These are phyloP conservation scores for Kryptopterus vitreolus DNA, from an alignment of 2,797 vertebrate species.

Conservation along the genomic window DNA sequence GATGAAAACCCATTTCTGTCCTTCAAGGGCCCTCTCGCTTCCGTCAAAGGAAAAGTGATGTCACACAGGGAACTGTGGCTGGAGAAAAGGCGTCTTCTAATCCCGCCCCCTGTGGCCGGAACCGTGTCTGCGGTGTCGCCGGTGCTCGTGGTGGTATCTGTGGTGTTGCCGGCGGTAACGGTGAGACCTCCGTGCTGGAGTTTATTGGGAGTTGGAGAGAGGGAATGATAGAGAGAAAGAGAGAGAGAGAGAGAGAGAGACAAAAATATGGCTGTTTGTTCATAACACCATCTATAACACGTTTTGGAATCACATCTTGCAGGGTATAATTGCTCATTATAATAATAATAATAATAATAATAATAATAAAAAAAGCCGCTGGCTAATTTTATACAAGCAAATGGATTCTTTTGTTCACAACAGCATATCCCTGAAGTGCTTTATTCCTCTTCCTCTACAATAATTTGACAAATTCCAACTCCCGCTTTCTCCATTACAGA, in stretches of 20 bases:
- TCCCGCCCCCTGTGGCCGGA: slow-evolving; percentile 71
- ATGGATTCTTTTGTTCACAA: not conserved
- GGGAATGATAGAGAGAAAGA: not conserved
- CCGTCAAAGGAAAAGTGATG: slow-evolving; percentile 26
- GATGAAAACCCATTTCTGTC: slow-evolving; percentile 42
- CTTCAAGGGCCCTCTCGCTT: slow-evolving; percentile 37
- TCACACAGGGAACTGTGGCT: slow-evolving; percentile 45
- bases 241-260: not conserved
- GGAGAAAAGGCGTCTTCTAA: slow-evolving; percentile 68
- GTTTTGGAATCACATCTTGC: too few relatives aligned
- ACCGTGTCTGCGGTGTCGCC: slow-evolving; percentile 78
- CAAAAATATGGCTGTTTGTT: not conserved
- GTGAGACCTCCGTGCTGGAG: slow-evolving; percentile 84
- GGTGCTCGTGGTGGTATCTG: slow-evolving; percentile 80
- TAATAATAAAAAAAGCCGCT: too few relatives aligned
- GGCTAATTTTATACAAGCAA: too few relatives aligned
- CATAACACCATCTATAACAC: too few relatives aligned
- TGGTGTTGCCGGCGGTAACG: slow-evolving; percentile 86
- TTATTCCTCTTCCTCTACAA: not conserved
- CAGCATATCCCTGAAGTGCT: not conserved
- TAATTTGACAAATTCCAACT: not conserved
- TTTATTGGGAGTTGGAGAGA: not conserved
- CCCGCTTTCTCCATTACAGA: too few relatives aligned
- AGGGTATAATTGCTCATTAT: too few relatives aligned
- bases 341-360: too few relatives aligned